Evolutionary conservation across 2,113 vertebrate genomes (phyloP), one percentile per base, ranked within the genome.

Genomic region (Vicugna pacos): DNA sequence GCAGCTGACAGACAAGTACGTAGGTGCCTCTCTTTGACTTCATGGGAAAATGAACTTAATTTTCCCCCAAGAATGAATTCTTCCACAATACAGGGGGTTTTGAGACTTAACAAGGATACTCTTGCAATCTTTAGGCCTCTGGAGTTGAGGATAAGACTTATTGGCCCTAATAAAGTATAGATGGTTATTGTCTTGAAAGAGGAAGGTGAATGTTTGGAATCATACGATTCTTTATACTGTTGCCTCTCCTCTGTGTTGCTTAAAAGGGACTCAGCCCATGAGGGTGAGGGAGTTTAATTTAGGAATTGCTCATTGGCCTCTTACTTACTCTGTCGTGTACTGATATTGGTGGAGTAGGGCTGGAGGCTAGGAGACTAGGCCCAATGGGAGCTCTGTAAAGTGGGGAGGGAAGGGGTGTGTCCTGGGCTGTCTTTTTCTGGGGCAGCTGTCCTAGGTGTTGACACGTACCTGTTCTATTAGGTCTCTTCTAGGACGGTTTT

Each of bases 211-310:
- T 70, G 35, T 84, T 89, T 77, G 70, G 64, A 89, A 52, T 90
- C 38, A 35, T 85, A 24, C 50, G 14, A 26, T 83, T 85, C 42
- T 86, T 35, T 76, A 38, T 42, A 42, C 38, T 42, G 38, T 28
- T 32, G 26, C 65, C 52, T 93, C 26, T 84, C 30, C 20, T 83
- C 28, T 52, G 38, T 81, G 46, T 76, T 60, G 35, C 32, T 50
- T 76, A 92, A 69, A 81, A 81, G 35, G 4, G 5, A 77, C 48
- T 50, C 77, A 83, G 48, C 22, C 73, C 3, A 30, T 8, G 8
- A 86, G 72, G n/a, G 32, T 8, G 8, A 86, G 72, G n/a, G 32
- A 64, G 50, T 81, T 75, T 91, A 77, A 67, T 52, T 96, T 93
- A 67, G 86, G 77, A 62, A 58, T 67, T 65, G 13, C 30, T 85